Conservation (phyloP, 2,113 vertebrate genomes). For the Xenotilapia flavipinnis region DNA sequence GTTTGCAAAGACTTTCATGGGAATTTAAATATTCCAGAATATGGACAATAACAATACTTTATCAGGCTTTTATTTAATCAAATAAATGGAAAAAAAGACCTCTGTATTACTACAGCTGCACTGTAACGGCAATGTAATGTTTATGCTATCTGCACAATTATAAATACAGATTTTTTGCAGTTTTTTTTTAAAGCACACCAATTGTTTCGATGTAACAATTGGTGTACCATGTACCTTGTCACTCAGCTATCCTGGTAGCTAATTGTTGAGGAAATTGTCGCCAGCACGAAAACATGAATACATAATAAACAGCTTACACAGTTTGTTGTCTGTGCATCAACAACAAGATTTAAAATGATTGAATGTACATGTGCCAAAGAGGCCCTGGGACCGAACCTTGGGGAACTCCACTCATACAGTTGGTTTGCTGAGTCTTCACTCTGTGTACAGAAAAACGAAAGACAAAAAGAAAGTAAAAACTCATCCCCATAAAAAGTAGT, state of each 20-base stretch:
- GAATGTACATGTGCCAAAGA: not conserved
- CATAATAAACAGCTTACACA: not conserved
- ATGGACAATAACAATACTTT: not conserved
- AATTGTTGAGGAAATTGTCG: not conserved
- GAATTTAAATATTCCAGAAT: not conserved
- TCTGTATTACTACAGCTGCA: not conserved
- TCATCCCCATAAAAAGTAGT: not conserved
- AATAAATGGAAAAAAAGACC: not conserved
- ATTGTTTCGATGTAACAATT: not conserved
- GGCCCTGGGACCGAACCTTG: not conserved
- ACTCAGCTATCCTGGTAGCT: not conserved
- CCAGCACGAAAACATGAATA: not conserved
- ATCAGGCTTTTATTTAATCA: not conserved
- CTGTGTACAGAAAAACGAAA: not conserved
- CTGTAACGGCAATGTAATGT: not conserved
- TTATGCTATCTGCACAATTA: not conserved
- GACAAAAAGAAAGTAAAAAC: not conserved
- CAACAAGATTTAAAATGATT: not conserved
- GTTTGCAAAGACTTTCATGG: not conserved
- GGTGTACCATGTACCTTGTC: not conserved
- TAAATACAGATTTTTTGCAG: not conserved
- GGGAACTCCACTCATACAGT: not conserved
- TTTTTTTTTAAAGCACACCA: not conserved
- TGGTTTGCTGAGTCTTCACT: not conserved
- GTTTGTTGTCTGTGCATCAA: not conserved